Evolutionary conservation across 2,113 vertebrate genomes (phyloP).

Genomic region (Nestor notabilis): DNA sequence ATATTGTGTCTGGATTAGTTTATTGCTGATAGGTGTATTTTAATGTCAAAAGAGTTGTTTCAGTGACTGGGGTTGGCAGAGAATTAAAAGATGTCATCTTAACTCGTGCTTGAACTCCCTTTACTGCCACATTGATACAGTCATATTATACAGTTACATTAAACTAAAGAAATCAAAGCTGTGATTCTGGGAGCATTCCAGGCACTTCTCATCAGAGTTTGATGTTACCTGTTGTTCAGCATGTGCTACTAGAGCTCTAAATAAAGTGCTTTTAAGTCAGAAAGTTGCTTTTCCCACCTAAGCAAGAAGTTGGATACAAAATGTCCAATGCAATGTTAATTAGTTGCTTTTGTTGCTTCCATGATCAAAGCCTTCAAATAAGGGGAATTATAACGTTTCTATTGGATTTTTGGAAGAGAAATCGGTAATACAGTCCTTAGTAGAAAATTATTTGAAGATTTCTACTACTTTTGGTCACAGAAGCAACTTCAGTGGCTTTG

Average conservation of each 20-base stretch:
- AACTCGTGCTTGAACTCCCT: neutral
- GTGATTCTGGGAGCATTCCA: neutral
- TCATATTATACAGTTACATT: neutral
- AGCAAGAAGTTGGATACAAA: neutral
- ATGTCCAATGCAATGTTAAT: neutral
- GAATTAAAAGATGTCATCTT: neutral
- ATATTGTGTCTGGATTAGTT: neutral
- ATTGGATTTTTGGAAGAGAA: neutral
- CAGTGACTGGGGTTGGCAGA: neutral
- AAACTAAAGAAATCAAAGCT: neutral
- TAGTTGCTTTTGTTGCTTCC: neutral
- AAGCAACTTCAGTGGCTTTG: neutral
- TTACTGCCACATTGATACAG: fast-evolving
- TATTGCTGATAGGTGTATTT: neutral
- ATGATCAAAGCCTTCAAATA: neutral
- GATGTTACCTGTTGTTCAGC: neutral
- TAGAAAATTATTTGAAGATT: neutral
- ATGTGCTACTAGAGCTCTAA: neutral
- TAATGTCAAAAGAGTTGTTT: neutral
- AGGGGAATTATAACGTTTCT: neutral
- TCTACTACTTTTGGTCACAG: neutral
- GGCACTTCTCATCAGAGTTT: neutral
- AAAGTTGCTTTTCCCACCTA: neutral
- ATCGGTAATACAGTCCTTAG: neutral
- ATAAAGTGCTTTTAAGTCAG: neutral